Evolutionary conservation across 2,797 vertebrate genomes (phyloP).

Genomic region (Xyrichtys novacula): DNA sequence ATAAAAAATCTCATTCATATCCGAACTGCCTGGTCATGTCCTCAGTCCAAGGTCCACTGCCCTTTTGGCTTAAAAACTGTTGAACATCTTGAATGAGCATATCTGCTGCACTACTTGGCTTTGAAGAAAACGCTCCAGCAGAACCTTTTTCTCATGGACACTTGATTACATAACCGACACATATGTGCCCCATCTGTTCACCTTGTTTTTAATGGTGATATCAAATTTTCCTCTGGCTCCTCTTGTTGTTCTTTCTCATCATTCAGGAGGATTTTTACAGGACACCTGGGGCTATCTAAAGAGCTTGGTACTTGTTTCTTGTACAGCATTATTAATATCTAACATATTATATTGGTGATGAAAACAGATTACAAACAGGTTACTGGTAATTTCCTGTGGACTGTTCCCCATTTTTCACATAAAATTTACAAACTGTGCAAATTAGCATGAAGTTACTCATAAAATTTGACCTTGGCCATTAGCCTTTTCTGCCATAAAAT

Average conservation of each 20-base stretch:
- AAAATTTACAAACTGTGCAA: background rate
- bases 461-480: slow-evolving; percentile 3
- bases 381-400: background rate
- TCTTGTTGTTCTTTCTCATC: slow-evolving; percentile 56
- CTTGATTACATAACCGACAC: slow-evolving; percentile 62
- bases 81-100: slow-evolving; percentile 74
- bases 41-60: slow-evolving; percentile 44
- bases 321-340: slow-evolving; percentile 13
- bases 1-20: slow-evolving; percentile 14
- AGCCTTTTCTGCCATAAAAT: slow-evolving; percentile 7
- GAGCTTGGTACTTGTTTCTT: background rate
- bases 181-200: slow-evolving; percentile 75
- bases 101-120: slow-evolving; percentile 46
- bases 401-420: background rate
- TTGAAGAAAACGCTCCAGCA: slow-evolving; percentile 30
- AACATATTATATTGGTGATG: slow-evolving; percentile 1
- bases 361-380: slow-evolving; percentile 3
- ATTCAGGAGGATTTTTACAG: slow-evolving; percentile 45
- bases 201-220: slow-evolving; percentile 58
- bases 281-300: slow-evolving; percentile 11
- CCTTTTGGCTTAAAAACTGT: slow-evolving; percentile 43
- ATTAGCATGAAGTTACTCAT: slow-evolving; percentile 3
- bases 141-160: slow-evolving; percentile 61
- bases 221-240: slow-evolving; percentile 44
- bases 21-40: slow-evolving; percentile 55